Evolutionary conservation across 2,888 invertebrate genomes (phyloP), one percentile per base, ranked within the genome.

Genomic region (Perdita meconis): DNA sequence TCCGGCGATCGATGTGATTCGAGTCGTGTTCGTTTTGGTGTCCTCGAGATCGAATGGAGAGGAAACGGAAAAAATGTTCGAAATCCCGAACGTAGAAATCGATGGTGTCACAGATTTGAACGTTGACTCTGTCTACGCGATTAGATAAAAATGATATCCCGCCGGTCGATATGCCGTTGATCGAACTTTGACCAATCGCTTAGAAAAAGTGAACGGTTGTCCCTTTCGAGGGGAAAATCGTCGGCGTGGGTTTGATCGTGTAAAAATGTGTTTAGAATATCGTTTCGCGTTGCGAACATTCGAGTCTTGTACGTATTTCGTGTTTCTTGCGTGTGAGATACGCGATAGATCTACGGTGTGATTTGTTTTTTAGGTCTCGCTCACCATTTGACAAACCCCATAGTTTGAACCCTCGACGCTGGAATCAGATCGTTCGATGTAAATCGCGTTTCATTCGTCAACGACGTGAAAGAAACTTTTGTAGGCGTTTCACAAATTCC

Each of bases 211-310:
- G 19, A 36, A 12, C 1, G 12, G 0, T 38, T 47, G 24, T 10
- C 10, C 12, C 26, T 22, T 34, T 30, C 30, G 30, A 6, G 30
- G 34, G 40, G 38, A n/a, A 66, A 34, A 34, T 38, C 10, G 26
- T n/a, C 24, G 40, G 44, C 12, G 30, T 63, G 63, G 53, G n/a
- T 26, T 60, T n/a, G 69, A 63, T 53, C 47, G 38, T 77, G 81
- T 76, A 73, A 80, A 76, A 81, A 76, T 76, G 72, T 59, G 72
- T 80, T 81, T 81, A 80, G 80, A 81, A 81, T 81, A 80, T 81
- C 60, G 61, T 64, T 76, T 63, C 38, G 64, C 67, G 55, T 40
- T 13, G 55, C 57, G 60, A 40, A 65, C 64, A 68, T 71, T 68
- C 60, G 63, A 73, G 65, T 78, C 67, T 70, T 78, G 67, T 66